These are phyloP conservation scores for Podilymbus podiceps DNA, from an alignment of 2,113 vertebrate genomes.

Conservation along the genomic window DNA sequence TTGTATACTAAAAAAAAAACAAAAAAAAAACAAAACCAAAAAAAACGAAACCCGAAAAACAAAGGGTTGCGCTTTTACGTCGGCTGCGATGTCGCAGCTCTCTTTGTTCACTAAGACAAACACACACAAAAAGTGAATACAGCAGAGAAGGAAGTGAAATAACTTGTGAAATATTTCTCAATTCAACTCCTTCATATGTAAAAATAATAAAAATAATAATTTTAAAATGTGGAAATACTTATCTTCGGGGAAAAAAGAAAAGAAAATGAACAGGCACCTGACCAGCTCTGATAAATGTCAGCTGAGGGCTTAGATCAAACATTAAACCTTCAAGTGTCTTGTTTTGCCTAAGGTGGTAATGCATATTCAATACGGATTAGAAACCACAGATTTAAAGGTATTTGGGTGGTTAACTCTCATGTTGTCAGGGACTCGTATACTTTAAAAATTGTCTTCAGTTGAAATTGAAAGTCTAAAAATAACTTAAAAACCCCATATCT, in stretches of 20 bases:
- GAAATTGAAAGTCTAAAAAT: background rate
- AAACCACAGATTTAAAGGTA: background rate
- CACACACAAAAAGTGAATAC: background rate
- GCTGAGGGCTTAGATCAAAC: background rate
- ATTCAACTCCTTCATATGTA: background rate
- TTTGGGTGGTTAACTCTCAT: background rate
- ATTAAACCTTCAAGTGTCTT: background rate
- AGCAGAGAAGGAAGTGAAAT: background rate
- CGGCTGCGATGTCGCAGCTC: background rate
- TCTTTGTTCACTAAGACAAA: background rate
- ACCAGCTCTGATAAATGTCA: background rate
- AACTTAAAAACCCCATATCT: background rate
- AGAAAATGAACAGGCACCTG: background rate
- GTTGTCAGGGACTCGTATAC: background rate
- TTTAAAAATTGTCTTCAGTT: background rate
- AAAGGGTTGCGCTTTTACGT: background rate
- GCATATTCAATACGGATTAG: background rate
- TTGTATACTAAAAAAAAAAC: background rate
- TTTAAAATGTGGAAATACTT: background rate
- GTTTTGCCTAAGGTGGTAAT: background rate
- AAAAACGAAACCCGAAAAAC: background rate
- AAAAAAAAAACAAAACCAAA: background rate
- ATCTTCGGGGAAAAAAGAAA: background rate
- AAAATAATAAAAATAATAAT: background rate
- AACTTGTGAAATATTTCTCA: background rate